phyloP scores from a whole-genome alignment of 2,113 vertebrate genomes.

The Myiopsitta monachus region DNA sequence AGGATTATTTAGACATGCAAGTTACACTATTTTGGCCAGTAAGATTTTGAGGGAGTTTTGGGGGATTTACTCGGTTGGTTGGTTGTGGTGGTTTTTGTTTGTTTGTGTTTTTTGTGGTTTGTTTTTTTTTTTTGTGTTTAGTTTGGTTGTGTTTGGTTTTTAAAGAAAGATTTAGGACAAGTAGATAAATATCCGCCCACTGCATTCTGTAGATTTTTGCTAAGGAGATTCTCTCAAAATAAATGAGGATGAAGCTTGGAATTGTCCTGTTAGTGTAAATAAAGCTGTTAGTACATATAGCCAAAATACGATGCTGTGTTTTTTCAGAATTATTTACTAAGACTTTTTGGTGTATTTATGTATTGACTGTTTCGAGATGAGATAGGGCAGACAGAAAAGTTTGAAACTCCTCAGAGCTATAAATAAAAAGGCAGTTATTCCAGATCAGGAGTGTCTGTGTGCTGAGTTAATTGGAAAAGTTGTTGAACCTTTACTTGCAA shows the following conservation, averaged over 20 bases:
- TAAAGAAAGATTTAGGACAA: not conserved
- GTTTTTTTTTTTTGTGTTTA: not conserved
- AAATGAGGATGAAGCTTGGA: not conserved
- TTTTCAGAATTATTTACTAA: not conserved
- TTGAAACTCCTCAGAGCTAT: not conserved
- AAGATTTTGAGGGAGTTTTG: constrained; percentile 7
- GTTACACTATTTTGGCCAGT: not conserved
- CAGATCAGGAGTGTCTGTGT: not conserved
- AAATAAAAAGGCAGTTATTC: not conserved
- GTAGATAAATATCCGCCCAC: not conserved
- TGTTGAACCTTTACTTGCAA: not conserved
- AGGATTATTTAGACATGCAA: not conserved
- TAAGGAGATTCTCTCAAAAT: not conserved
- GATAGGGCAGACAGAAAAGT: not conserved
- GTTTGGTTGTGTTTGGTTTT: not conserved
- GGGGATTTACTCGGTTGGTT: not conserved
- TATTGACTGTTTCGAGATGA: not conserved
- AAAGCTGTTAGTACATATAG: not conserved
- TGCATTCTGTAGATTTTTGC: not conserved
- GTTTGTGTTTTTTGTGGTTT: not conserved
- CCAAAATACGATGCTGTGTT: not conserved
- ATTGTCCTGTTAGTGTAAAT: not conserved
- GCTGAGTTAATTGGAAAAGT: not conserved
- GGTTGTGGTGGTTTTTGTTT: not conserved
- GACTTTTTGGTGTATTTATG: not conserved